Percentiles rank a stretch among this genome's conserved stretches.
These are phyloP conservation scores for Teinopalpus imperialis DNA, from an alignment of 2,888 invertebrate genomes.

Conservation along the genomic window DNA sequence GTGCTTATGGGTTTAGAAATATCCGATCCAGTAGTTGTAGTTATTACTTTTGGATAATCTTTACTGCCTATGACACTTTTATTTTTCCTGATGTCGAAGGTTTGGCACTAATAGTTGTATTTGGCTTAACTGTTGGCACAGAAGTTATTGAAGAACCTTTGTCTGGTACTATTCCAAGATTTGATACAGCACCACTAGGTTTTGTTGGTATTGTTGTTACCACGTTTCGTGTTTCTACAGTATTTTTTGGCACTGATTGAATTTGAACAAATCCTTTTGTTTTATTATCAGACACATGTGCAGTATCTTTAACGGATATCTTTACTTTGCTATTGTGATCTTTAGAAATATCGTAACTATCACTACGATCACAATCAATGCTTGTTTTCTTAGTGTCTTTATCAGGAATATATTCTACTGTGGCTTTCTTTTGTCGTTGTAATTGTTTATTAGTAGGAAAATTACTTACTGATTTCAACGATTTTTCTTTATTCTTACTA, in stretches of 20 bases:
- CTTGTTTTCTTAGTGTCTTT: conserved; percentile 32
- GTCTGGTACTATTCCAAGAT: background rate
- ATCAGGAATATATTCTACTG: conserved; percentile 36
- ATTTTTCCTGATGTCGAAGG: background rate
- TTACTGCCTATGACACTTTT: conserved; percentile 5
- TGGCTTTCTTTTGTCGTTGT: conserved; percentile 47
- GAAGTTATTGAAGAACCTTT: conserved; percentile 3
- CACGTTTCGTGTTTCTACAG: background rate
- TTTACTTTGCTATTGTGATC: conserved; percentile 1
- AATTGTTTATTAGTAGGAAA: conserved; percentile 40
- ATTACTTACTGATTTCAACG: conserved; percentile 3
- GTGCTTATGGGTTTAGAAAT: conserved; percentile 1
- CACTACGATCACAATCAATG: background rate
- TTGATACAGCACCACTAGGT: background rate
- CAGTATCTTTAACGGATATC: background rate
- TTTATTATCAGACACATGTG: background rate
- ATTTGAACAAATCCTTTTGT: background rate
- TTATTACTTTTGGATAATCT: conserved; percentile 17
- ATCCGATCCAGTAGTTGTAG: conserved; percentile 21
- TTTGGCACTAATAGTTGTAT: conserved; percentile 21
- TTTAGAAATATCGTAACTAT: background rate
- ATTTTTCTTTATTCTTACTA: conserved; percentile 8
- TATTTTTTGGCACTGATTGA: background rate
- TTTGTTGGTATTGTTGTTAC: conserved; percentile 5
- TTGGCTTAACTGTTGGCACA: conserved; percentile 6